These are phyloP conservation scores for Dusona sp. DNA, from an alignment of 2,888 invertebrate genomes.

Conservation along the genomic window DNA sequence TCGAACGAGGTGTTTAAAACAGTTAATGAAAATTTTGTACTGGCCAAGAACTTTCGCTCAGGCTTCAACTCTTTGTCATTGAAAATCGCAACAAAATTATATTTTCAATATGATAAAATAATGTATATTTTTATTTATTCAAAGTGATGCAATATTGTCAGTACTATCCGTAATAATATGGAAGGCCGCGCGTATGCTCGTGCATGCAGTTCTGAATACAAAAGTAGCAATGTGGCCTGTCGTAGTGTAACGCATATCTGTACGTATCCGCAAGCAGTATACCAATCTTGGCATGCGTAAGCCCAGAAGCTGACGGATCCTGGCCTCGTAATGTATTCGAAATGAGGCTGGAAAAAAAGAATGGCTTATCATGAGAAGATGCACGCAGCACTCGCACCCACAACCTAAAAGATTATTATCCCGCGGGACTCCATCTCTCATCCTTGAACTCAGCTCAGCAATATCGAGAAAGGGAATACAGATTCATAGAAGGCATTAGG, in stretches of 20 bases:
- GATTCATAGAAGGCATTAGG: constrained; percentile 51
- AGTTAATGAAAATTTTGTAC: not conserved
- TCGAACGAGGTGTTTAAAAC: not conserved
- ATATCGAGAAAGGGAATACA: constrained; percentile 44
- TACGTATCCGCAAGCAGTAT: constrained; percentile 69
- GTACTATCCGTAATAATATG: not conserved
- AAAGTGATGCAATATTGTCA: constrained; percentile 6
- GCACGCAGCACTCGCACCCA: constrained; percentile 67
- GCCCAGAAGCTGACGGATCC: constrained; percentile 73
- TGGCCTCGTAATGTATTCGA: constrained; percentile 73
- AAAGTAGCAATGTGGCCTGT: constrained; percentile 77
- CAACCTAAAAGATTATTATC: constrained; percentile 73
- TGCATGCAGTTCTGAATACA: not conserved
- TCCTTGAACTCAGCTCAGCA: constrained; percentile 36
- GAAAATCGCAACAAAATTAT: not conserved
- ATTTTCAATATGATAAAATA: not conserved
- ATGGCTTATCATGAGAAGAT: constrained; percentile 47
- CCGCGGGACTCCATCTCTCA: constrained; percentile 55
- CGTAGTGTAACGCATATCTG: constrained; percentile 76
- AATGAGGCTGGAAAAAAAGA: constrained; percentile 60
- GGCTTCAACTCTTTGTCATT: not conserved
- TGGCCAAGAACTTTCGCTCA: not conserved
- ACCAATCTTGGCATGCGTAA: constrained; percentile 73
- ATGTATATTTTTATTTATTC: not conserved
- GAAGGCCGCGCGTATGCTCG: not conserved